Evolutionary conservation across 2,888 invertebrate genomes (phyloP), one percentile per base, ranked within the genome.

Genomic region (Dryobota labecula): DNA sequence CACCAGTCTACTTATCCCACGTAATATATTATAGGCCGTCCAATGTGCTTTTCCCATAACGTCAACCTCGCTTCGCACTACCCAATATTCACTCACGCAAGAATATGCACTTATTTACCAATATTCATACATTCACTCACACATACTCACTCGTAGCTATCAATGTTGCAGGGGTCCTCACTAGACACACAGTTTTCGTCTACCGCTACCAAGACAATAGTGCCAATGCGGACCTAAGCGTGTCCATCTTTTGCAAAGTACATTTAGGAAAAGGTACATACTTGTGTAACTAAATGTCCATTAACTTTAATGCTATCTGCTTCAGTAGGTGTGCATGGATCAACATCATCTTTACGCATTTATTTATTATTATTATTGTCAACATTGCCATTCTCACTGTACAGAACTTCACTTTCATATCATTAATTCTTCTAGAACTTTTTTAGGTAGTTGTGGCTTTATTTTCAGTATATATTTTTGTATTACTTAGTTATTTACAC

Each of bases 211-310:
- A 96, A 90, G 96, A 96, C 91, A 93, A 89, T 93, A 95, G 90
- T 92, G 92, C 93, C 90, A 93, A 94, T 91, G 93, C 95, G 86
- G 96, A 96, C 91, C 90, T 96, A 93, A 94, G 93, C 91, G 93
- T 96, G 88, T 96, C 96, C 92, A 91, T 96, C 93, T 95, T 94
- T 93, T 96, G 95, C 95, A 96, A 96, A 96, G 89, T 96, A 90
- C 94, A 95, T 94, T 93, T 96, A 96, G 96, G 96, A 95, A 95
- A 96, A 96, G 96, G 96, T 96, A 96, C 93, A 90, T 86, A 83
- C 63, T 86, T 86, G 80, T 76, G 60, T 80, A 78, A 87, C 88
- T 91, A 90, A 91, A 88, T 88, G 87, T 89, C 87, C 73, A 85
- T 86, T 89, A 87, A 87, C 83, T 60, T 72, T 72, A 67, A 64